phyloP scores from a whole-genome alignment of 2,113 vertebrate species.

The Balaeniceps rex region DNA sequence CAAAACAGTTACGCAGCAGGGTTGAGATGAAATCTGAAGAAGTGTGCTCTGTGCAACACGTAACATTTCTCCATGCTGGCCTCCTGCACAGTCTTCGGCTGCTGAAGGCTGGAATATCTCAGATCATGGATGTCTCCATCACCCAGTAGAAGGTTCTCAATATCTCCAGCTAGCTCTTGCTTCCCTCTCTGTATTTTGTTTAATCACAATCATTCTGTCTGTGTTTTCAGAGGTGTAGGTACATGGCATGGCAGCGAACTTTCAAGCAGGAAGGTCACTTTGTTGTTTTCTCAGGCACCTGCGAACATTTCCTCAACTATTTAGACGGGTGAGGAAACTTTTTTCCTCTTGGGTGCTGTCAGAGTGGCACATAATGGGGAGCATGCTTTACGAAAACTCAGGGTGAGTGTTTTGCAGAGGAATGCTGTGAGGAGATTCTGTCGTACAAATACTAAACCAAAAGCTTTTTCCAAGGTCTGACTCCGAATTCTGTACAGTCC shows the following conservation, averaged over 20 bases:
- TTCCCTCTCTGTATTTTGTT: background rate
- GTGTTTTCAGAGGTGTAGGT: background rate
- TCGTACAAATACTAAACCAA: background rate
- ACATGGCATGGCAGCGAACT: background rate
- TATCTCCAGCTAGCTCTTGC: background rate
- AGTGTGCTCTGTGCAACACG: background rate
- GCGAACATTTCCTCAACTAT: background rate
- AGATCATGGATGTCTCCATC: background rate
- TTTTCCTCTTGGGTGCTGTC: background rate
- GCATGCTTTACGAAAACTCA: background rate
- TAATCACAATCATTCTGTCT: background rate
- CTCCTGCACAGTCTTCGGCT: accelerated
- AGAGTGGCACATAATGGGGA: background rate
- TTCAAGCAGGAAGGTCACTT: background rate
- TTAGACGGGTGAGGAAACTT: background rate
- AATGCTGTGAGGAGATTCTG: background rate
- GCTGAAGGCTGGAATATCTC: background rate
- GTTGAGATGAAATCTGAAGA: background rate
- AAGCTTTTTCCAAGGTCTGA: background rate
- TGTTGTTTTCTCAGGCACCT: background rate
- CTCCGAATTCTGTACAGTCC: background rate
- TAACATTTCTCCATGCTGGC: background rate
- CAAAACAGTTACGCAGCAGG: background rate
- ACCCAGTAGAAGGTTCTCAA: background rate
- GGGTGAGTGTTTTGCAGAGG: background rate